Percentiles rank a stretch among this genome's conserved stretches.
Conservation (phyloP, 1,140 invertebrate species). For the Ips typographus region DNA sequence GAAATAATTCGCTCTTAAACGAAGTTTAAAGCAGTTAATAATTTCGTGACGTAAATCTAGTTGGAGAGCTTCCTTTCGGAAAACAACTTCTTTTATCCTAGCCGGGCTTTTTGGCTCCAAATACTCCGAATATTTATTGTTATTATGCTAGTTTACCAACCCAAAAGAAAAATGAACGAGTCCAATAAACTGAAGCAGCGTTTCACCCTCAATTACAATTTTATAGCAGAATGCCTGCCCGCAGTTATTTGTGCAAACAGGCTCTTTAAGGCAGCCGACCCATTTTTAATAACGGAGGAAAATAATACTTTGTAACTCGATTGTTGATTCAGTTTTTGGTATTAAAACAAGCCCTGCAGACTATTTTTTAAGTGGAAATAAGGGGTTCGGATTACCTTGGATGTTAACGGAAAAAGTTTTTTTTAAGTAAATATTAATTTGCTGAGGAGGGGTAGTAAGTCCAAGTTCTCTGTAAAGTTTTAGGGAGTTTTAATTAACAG, state of each 20-base stretch:
- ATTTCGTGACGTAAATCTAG: constrained; percentile 11
- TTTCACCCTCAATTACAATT: constrained; percentile 30
- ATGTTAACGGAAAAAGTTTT: no score
- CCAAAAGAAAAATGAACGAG: constrained; percentile 19
- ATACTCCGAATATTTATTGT: constrained; percentile 22
- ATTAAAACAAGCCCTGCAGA: constrained; percentile 7
- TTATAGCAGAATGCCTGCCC: constrained; percentile 19
- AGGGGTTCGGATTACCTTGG: neutral
- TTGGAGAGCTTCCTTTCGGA: constrained; percentile 15
- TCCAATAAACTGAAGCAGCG: constrained; percentile 22
- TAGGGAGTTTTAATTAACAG: no score
- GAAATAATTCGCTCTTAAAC: neutral
- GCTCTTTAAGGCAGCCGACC: constrained; percentile 14
- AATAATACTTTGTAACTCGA: constrained; percentile 10
- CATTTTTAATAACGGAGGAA: constrained; percentile 25
- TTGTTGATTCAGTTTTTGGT: constrained; percentile 16
- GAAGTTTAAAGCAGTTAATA: constrained; percentile 6
- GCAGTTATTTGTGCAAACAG: constrained; percentile 27
- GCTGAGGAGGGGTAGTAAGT: no score
- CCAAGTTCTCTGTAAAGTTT: no score
- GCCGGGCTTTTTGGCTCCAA: constrained; percentile 21
- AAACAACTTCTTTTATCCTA: constrained; percentile 17
- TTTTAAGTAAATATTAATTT: no score
- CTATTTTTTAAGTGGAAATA: neutral
- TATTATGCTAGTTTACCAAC: constrained; percentile 23